phyloP scores from a whole-genome alignment of 2,888 invertebrate species.

The Euplexia lucipara region DNA sequence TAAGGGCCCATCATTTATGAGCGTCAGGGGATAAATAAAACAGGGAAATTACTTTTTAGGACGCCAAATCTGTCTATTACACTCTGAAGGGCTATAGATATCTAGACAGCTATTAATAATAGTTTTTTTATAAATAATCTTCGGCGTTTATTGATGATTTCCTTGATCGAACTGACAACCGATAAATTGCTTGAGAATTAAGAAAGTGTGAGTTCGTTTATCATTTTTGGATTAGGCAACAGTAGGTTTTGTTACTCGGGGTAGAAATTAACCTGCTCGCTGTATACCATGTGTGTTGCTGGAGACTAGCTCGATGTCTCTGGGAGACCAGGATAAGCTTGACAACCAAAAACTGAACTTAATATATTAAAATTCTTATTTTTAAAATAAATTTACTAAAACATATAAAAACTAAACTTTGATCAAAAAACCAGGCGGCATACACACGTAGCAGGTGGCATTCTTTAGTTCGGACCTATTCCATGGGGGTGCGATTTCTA shows the following conservation, averaged over 20 bases:
- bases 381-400: too few relatives aligned
- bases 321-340: too few relatives aligned
- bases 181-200: not conserved
- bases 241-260: not conserved
- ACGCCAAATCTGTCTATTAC: constrained; percentile 51
- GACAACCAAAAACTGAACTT: too few relatives aligned
- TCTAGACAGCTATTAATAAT: constrained; percentile 4
- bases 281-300: too few relatives aligned
- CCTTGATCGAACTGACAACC: constrained; percentile 6
- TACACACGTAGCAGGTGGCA: too few relatives aligned
- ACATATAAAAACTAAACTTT: too few relatives aligned
- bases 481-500: too few relatives aligned
- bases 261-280: too few relatives aligned
- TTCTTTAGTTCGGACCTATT: too few relatives aligned
- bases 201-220: not conserved
- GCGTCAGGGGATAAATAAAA: constrained; percentile 49
- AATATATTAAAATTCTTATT: too few relatives aligned
- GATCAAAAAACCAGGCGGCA: too few relatives aligned
- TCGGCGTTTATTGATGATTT: constrained; percentile 22
- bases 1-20: constrained; percentile 35
- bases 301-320: too few relatives aligned
- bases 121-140: constrained; percentile 1
- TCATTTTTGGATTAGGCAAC: not conserved
- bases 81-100: constrained; percentile 66
- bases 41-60: constrained; percentile 41